phyloP scores from a whole-genome alignment of 1,140 invertebrate genomes.

The Telenomus remus region DNA sequence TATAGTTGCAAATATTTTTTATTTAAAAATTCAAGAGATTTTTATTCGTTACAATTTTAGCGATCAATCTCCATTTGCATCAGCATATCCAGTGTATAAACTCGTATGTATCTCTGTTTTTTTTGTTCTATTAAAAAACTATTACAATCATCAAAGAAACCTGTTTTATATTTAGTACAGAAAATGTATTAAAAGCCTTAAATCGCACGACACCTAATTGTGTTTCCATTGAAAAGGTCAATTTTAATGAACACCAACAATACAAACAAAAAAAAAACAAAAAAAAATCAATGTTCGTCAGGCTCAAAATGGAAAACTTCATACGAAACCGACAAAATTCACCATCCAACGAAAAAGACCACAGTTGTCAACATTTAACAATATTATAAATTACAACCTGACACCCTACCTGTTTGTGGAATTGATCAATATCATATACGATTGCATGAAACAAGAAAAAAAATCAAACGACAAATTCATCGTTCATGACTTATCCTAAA shows the following conservation, averaged over 20 bases:
- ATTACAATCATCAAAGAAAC: constrained; percentile 28
- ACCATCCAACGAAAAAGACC: constrained; percentile 21
- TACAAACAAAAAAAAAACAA: constrained; percentile 2
- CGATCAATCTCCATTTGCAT: constrained; percentile 24
- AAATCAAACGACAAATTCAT: constrained; percentile 21
- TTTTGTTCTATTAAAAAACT: constrained; percentile 22
- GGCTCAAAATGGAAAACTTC: constrained; percentile 25
- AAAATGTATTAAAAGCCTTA: constrained; percentile 26
- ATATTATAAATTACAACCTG: constrained; percentile 46
- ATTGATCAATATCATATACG: constrained; percentile 35
- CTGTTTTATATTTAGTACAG: constrained; percentile 15
- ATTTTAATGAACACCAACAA: background rate
- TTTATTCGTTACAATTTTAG: constrained; percentile 49
- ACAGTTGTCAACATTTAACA: constrained; percentile 38
- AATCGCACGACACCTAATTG: constrained; percentile 6
- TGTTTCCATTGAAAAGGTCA: constrained; percentile 1
- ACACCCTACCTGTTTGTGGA: constrained; percentile 14
- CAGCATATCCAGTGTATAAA: constrained; percentile 39
- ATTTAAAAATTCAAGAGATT: constrained; percentile 50
- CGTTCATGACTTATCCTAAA: constrained; percentile 3
- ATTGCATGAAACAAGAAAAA: constrained; percentile 30
- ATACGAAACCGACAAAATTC: constrained; percentile 27
- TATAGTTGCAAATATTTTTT: constrained; percentile 30
- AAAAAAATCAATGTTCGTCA: constrained; percentile 12
- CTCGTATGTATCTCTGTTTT: constrained; percentile 8